Conservation (phyloP, 2,888 invertebrate species). For the Pogonocherus hispidulus region DNA sequence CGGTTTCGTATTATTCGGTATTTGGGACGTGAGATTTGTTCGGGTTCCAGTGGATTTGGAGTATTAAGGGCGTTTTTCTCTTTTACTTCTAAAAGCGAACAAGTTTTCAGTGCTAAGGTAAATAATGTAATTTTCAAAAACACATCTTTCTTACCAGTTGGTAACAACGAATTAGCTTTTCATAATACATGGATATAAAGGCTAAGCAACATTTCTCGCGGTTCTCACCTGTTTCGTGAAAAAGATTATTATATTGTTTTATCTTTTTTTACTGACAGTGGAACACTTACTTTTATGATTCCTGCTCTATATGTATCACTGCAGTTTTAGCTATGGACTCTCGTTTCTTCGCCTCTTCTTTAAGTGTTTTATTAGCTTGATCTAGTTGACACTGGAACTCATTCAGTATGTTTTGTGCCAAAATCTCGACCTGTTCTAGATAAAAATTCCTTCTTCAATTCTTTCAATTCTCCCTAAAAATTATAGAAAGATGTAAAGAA, state of each 20-base stretch:
- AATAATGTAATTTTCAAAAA: too few species aligned
- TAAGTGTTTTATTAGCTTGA: constrained; percentile 76
- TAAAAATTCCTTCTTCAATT: constrained; percentile 77
- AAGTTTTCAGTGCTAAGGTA: too few species aligned
- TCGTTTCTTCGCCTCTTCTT: constrained; percentile 75
- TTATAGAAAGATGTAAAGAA: constrained; percentile 8
- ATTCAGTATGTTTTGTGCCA: constrained; percentile 81
- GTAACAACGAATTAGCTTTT: too few species aligned
- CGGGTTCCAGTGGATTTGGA: too few species aligned
- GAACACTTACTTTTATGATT: constrained; percentile 75
- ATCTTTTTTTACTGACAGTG: constrained; percentile 9
- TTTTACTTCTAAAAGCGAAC: too few species aligned
- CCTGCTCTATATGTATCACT: constrained; percentile 79
- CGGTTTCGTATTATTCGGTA: constrained; percentile 9
- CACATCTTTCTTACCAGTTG: too few species aligned
- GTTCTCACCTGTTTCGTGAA: too few species aligned
- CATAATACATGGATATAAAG: too few species aligned
- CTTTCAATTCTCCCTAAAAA: constrained; percentile 68
- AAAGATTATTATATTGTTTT: too few species aligned
- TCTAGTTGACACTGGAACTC: constrained; percentile 85
- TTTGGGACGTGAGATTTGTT: constrained; percentile 27
- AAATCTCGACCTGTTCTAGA: constrained; percentile 84
- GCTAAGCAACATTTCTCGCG: too few species aligned
- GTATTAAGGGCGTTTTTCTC: too few species aligned
- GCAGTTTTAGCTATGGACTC: constrained; percentile 80